Conservation (phyloP, 2,797 vertebrate genomes). For the Halcyon smyrnensis region DNA sequence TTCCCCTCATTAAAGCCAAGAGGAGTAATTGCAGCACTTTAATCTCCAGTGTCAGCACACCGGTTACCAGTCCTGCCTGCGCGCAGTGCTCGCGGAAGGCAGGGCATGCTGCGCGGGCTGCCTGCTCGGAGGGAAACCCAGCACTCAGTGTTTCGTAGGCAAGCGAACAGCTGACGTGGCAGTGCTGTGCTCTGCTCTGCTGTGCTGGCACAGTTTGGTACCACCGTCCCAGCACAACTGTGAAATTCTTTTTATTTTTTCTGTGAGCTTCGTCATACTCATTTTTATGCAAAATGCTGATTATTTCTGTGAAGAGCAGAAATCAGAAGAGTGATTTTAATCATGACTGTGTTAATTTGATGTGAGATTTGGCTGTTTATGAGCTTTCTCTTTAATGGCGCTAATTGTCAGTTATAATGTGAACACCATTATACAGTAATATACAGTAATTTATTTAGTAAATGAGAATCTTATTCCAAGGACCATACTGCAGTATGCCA, state of each 20-base stretch:
- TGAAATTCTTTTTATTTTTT: neutral
- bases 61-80: neutral
- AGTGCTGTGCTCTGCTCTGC: neutral
- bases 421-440: conserved; percentile 74
- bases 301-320: conserved; percentile 74
- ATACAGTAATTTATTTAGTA: conserved; percentile 77
- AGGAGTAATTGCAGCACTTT: conserved; percentile 47
- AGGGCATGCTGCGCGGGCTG: neutral
- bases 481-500: conserved; percentile 54
- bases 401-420: conserved; percentile 78
- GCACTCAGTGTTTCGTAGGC: neutral
- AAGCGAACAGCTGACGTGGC: neutral
- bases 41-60: neutral
- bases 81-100: neutral
- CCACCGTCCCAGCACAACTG: neutral
- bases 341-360: conserved; percentile 77
- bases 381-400: conserved; percentile 73
- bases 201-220: neutral
- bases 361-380: conserved; percentile 76
- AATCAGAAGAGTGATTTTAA: conserved; percentile 77
- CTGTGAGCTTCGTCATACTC: neutral
- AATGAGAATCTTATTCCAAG: conserved; percentile 75
- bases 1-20: conserved; percentile 50
- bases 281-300: conserved; percentile 72
- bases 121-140: neutral